Evolutionary conservation across 2,888 invertebrate genomes (phyloP), one percentile per base, ranked within the genome.

Genomic region (Bhutanitis thaidina): DNA sequence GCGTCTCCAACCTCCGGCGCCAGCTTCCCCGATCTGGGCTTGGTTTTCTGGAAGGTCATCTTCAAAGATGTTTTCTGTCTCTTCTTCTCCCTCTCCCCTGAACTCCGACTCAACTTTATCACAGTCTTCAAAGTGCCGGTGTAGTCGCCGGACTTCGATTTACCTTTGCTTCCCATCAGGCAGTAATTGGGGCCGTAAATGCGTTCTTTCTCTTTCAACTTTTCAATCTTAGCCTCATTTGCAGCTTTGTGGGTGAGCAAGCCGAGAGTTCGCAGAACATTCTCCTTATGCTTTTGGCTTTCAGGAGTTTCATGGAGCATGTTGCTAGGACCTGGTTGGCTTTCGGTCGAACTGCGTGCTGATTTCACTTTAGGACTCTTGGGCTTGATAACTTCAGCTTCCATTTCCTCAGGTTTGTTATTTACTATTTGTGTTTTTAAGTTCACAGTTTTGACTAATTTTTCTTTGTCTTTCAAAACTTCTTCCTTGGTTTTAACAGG

Each of bases 111-210:
- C 58, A 96, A 80, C 80, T 96, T 95, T 64, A 96, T 96, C 64
- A 96, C 94, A 62, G 96, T 95, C 74, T 96, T 96, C 58, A 96
- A 74, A 0, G 95, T 96, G 34, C 96, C 96, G 1, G 95, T 95
- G 67, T 94, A 95, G 62, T 91, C 92, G 13, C 86, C 82, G 3
- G 81, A 68, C 20, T 79, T 77, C 0, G 77, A 58, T 46, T 73
- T 67, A 50, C 82, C 78, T 54, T 75, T 81, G 0, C 67, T 69
- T 1, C 45, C 45, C 59, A 77, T 67, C 38, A 71, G 63, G 1
- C 67, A 68, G 57, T 77, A 77, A 40, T 65, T 66, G 3, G 59
- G 46, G 3, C 66, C 67, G 32, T 68, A 71, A 32, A 88, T 80
- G 1, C 87, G 70, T 40, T 87, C 80, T 49, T 87, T 91, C 44